Base-by-base conservation (phyloP, 2,113 vertebrate genomes). In the Phasianus colchicus region DNA sequence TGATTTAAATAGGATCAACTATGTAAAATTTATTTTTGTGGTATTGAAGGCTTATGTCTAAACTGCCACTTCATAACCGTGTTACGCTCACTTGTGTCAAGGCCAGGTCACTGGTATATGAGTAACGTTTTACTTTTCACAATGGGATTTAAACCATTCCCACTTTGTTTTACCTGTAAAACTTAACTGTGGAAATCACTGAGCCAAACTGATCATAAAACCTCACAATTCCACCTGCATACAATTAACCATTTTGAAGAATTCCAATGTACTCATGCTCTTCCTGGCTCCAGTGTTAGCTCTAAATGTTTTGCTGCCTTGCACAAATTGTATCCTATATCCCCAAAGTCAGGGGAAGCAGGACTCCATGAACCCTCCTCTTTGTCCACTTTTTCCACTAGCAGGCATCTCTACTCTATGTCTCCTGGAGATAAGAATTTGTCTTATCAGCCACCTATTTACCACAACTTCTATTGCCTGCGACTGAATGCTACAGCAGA, bases 311-410 rank as follows among this genome's bases (percentile, higher is more conserved):
- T 79, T 73, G 58, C 52, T 11, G 2, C 58, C 61, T 74, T 65
- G 55, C 32, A 78, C 42, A 90, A 92, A 92, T 71, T 25, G 40
- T 80, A 74, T n/a, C 47, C 84, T n/a, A 83, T 80, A 81, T 80
- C 15, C 27, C 13, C 17, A 0, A 89, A 89, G 29, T 64, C 75
- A 86, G 36, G 67, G 1, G 3, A 89, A 83, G 72, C 29, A 70
- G 15, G 47, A 80, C 12, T 15, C 61, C 43, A 83, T 66, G 42
- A 86, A 80, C 43, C 13, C 45, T 65, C 22, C 9, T 4, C 18
- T 71, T 67, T 60, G 64, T 65, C 25, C 58, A 40, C 38, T 57
- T 89, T 47, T 60, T n/a, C 65, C 61, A 69, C 20, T 10, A 81
- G 20, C 20, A 27, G 94, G 29, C 11, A 86, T 83, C 47, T 83